phyloP scores from a whole-genome alignment of 1,140 invertebrate species.

The Bemisia tabaci region DNA sequence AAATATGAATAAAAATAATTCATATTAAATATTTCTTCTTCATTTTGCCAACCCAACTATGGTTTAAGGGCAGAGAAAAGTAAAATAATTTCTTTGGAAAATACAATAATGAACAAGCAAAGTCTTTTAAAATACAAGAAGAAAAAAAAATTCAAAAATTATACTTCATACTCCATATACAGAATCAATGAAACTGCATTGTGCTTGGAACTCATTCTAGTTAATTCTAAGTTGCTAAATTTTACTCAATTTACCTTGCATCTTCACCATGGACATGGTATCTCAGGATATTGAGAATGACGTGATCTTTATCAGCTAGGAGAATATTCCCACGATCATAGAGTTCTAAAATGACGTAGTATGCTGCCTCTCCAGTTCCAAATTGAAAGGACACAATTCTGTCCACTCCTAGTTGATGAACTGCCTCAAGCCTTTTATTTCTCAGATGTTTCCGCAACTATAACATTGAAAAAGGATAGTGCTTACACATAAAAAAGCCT shows the following conservation, averaged over 20 bases:
- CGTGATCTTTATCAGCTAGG: slow-evolving; percentile 81
- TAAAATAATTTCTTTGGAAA: too few relatives aligned
- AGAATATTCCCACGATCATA: slow-evolving; percentile 96
- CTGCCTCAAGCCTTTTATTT: slow-evolving; percentile 80
- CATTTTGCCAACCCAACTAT: too few relatives aligned
- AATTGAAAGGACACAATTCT: slow-evolving; percentile 87
- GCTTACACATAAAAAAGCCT: too few relatives aligned
- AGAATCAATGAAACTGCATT: too few relatives aligned
- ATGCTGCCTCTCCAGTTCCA: slow-evolving; percentile 83
- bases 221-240: too few relatives aligned
- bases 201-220: too few relatives aligned
- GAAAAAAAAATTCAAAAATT: neutral
- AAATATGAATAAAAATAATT: too few relatives aligned
- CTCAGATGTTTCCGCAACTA: slow-evolving; percentile 92
- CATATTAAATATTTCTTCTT: too few relatives aligned
- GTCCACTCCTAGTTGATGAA: slow-evolving; percentile 76
- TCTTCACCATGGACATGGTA: slow-evolving; percentile 89
- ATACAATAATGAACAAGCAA: neutral
- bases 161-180: too few relatives aligned
- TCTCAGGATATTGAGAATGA: slow-evolving; percentile 83
- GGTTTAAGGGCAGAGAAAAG: too few relatives aligned
- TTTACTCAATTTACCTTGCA: slow-evolving; percentile 59
- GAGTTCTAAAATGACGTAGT: slow-evolving; percentile 91
- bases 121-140: slow-evolving; percentile 1
- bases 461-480: slow-evolving; percentile 20